Evolutionary conservation across 1,140 invertebrate species (phyloP).

Genomic region (Macrosteles quadrilineatus): DNA sequence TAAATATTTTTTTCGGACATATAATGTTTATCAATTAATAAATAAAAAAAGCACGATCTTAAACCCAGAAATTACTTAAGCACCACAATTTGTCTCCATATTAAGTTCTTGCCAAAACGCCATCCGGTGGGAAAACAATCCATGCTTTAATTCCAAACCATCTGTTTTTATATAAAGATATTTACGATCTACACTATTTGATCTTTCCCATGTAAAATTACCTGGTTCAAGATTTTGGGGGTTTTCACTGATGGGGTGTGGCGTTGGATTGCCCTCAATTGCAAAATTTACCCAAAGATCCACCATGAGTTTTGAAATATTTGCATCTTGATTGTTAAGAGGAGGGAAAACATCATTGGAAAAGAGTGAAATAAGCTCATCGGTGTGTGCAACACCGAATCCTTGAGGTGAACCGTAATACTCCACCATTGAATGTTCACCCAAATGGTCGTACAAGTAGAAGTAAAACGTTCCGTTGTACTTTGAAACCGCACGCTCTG

Average conservation of each 20-base stretch:
- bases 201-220: background rate
- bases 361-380: background rate
- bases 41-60: too few species aligned
- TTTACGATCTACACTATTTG: background rate
- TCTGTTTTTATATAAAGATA: conserved; percentile 4
- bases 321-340: background rate
- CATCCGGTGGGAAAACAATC: background rate
- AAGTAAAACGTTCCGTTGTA: background rate
- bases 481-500: background rate
- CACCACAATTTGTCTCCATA: too few species aligned
- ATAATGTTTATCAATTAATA: too few species aligned
- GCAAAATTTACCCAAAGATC: conserved; percentile 11
- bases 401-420: background rate
- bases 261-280: background rate
- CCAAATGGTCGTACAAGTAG: background rate
- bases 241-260: background rate
- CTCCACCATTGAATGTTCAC: background rate
- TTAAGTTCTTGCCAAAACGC: background rate
- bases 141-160: background rate
- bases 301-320: background rate
- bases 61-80: too few species aligned
- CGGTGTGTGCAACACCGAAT: background rate
- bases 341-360: background rate
- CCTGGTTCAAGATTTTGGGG: background rate
- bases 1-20: too few species aligned